Evolutionary conservation across 2,797 vertebrate species (phyloP), one percentile per base, ranked within the genome.

Genomic region (Clarias laeviceps): DNA sequence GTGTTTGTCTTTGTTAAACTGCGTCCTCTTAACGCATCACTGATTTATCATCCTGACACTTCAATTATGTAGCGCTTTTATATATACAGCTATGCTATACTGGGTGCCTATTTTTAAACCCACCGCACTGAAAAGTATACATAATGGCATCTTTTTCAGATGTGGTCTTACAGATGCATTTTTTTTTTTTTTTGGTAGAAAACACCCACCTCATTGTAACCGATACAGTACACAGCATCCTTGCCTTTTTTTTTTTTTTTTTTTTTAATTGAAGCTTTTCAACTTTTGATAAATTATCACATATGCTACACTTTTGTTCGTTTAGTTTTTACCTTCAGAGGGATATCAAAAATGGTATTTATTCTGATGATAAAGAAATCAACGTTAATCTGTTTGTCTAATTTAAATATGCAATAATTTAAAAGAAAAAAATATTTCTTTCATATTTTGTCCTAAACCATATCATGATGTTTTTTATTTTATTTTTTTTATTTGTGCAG

Each of bases 1-100:
- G 62, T 65, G 15, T 62, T 80, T 87, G 83, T 83, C 74, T 85
- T 86, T 61, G 72, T 68, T 80, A 61, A 86, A 82, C 76, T 69
- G 57, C 40, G 24, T 77, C 74, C 32, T 17, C 62, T 61, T 14
- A 74, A 84, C 82, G 34, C 84, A 82, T 73, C 80, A 74, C 68
- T 86, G 86, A 84, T 86, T 86, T 80, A 83, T 86, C 80, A 88
- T 82, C 59, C 61, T 84, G 85, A 79, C 85, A 85, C 78, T 85
- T 86, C n/a, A 62, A 83, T 83, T 77, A 80, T 82, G 18, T 32
- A 82, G 70, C 40, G 68, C 14, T 82, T 82, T 78, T 86, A n/a
- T 70, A 5, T 64, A 27, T 45, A 40, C 40, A 65, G 12, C 32
- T 32, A 82, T 22, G 15, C 56, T 77, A 29, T 22, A 45, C 79